Percentiles rank a stretch among this genome's conserved stretches.
These are phyloP conservation scores for Hyposoter didymator DNA, from an alignment of 2,888 invertebrate species.

Conservation along the genomic window DNA sequence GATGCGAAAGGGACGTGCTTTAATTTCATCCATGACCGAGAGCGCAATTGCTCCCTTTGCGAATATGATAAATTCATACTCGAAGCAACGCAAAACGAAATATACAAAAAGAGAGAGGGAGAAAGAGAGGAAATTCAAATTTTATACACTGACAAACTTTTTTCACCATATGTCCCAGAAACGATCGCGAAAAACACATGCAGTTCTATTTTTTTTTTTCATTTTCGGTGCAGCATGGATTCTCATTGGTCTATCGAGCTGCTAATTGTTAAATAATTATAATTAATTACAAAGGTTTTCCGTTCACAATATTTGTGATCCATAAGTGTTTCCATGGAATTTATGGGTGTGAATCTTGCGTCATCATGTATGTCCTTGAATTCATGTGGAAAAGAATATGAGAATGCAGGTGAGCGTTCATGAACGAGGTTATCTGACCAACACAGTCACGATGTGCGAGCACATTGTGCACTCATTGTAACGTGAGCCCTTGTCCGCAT, in stretches of 20 bases:
- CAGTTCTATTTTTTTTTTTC: not conserved
- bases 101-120: not conserved
- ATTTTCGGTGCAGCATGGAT: not conserved
- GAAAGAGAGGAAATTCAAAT: not conserved
- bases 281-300: not conserved
- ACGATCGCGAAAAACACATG: not conserved
- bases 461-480: conserved; percentile 19
- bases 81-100: not conserved
- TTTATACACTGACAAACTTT: not conserved
- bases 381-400: not conserved
- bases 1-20: not conserved
- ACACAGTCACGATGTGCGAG: conserved; percentile 12
- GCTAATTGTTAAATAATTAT: not conserved
- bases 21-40: not conserved
- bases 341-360: not conserved
- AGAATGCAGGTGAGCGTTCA: not conserved
- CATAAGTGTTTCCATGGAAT: not conserved
- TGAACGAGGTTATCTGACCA: conserved; percentile 5
- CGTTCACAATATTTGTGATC: not conserved
- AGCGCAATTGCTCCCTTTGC: not conserved
- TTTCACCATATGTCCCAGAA: not conserved
- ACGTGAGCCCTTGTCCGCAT: not conserved
- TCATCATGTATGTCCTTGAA: not conserved
- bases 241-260: not conserved
- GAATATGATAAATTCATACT: not conserved